Base-by-base conservation (phyloP, 2,888 invertebrate species). In the Trachelus troglodyta region DNA sequence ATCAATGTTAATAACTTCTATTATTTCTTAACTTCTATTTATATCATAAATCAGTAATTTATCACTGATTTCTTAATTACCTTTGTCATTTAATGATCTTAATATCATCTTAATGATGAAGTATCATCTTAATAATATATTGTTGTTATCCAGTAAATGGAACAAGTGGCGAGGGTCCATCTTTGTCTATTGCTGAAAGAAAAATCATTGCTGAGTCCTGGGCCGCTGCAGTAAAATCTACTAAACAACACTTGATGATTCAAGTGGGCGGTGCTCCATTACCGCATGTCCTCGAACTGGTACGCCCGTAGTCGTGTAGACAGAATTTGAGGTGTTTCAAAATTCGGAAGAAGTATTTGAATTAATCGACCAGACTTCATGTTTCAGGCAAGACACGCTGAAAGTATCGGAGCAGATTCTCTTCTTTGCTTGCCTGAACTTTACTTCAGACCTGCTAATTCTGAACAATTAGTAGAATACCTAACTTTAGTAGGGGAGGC, bases 101-200 rank as follows among this genome's bases (percentile, higher is more conserved):
- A 40, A 3, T 33, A 33, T 33, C 3, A 33, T 33, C 33, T 23
- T 56, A 9, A 23, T 56, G n/a, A n/a, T n/a, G n/a, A n/a, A n/a
- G 33, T 33, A 33, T 33, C 3, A 33, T 33, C 33, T 23, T 56
- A 9, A 23, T 56, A 15, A 40, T 40, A 2, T 15, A 23, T 56
- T 6, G 2, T 56, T 23, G 40, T 56, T 23, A 56, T 23, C 6
- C 85, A 96, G 96, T 97, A 11, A 96, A 96, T 90, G 97, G 97
- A 15, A 96, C 96, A 0, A 94, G 94, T 35, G 97, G 97, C 0
- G 97, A 97, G 91, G 96, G 96, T 0, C 93, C 94, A 85, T 94
- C 94, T 0, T 91, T 96, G 90, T 94, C 93, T 71, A 91, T 95
- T 0, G 89, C 90, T 0, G 97, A 97, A 90, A 93, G 97, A 75